Percentiles rank a stretch among this genome's conserved stretches.
These are phyloP conservation scores for Triops longicaudatus DNA, from an alignment of 1,140 invertebrate species.

Conservation along the genomic window DNA sequence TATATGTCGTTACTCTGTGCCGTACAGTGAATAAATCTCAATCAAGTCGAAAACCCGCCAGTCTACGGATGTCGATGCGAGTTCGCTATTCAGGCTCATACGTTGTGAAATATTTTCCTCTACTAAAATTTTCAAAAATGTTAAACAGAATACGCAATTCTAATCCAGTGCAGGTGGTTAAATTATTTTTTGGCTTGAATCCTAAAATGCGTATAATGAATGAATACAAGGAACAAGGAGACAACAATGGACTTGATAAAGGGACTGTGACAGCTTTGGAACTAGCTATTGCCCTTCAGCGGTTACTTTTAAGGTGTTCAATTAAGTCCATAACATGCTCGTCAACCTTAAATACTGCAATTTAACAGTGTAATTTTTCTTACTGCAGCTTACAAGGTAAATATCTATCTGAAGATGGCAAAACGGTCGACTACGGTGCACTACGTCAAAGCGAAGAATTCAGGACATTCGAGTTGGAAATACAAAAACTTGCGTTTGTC, in stretches of 20 bases:
- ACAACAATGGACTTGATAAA: background rate
- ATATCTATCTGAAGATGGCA: slow-evolving; percentile 29
- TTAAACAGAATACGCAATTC: background rate
- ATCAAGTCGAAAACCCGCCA: background rate
- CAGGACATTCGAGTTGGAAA: slow-evolving; percentile 23
- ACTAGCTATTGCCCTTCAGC: slow-evolving; percentile 22
- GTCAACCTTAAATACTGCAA: background rate
- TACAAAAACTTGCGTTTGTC: slow-evolving; percentile 17
- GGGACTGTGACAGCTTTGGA: background rate
- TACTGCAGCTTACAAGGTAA: slow-evolving; percentile 29
- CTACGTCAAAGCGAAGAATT: slow-evolving; percentile 25
- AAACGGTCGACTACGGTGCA: slow-evolving; percentile 26
- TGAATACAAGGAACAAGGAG: background rate
- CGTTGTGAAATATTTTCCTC: background rate
- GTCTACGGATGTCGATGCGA: background rate
- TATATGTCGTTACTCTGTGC: no score
- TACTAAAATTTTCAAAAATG: background rate
- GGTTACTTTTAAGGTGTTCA: background rate
- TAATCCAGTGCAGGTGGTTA: background rate
- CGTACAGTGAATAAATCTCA: no score
- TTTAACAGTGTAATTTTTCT: background rate
- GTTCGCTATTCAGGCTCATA: background rate
- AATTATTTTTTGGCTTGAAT: background rate
- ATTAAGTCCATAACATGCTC: background rate
- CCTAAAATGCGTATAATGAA: background rate